Evolutionary conservation across 2,888 invertebrate genomes (phyloP).

Genomic region (Pristionchus entomophagus): DNA sequence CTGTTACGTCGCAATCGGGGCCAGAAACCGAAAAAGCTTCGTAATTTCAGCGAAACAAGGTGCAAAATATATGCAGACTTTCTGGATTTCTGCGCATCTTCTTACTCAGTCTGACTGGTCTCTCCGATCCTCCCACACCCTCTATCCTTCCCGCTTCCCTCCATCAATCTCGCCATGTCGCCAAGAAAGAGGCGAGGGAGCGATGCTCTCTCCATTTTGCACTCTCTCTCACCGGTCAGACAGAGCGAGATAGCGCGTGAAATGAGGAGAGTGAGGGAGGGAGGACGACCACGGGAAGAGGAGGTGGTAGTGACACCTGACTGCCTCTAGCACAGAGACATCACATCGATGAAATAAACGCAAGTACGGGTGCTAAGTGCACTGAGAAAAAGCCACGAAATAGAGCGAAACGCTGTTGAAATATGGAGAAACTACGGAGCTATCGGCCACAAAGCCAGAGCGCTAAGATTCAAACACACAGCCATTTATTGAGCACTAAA

Average conservation of each 20-base stretch:
- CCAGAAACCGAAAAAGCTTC: too few relatives aligned
- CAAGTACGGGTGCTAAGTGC: not conserved
- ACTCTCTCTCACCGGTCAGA: too few relatives aligned
- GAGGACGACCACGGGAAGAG: too few relatives aligned
- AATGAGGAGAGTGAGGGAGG: too few relatives aligned
- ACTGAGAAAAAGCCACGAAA: not conserved
- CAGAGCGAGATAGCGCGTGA: too few relatives aligned
- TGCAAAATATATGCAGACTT: too few relatives aligned
- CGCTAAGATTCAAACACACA: not conserved
- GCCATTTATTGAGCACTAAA: too few relatives aligned
- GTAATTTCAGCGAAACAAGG: too few relatives aligned
- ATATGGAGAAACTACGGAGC: not conserved
- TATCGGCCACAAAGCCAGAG: not conserved
- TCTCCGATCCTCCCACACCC: not conserved
- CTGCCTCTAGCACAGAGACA: not conserved
- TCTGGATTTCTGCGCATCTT: too few relatives aligned
- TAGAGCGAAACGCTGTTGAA: not conserved
- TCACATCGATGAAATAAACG: not conserved
- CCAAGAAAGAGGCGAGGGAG: too few relatives aligned
- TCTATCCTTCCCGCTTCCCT: not conserved
- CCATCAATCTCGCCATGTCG: not conserved
- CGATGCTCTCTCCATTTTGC: too few relatives aligned
- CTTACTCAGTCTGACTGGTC: not conserved
- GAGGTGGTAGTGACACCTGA: slow-evolving; percentile 23
- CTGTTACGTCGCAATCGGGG: too few relatives aligned